Base-by-base conservation (phyloP, 2,888 invertebrate species). In the Andrena fulva region DNA sequence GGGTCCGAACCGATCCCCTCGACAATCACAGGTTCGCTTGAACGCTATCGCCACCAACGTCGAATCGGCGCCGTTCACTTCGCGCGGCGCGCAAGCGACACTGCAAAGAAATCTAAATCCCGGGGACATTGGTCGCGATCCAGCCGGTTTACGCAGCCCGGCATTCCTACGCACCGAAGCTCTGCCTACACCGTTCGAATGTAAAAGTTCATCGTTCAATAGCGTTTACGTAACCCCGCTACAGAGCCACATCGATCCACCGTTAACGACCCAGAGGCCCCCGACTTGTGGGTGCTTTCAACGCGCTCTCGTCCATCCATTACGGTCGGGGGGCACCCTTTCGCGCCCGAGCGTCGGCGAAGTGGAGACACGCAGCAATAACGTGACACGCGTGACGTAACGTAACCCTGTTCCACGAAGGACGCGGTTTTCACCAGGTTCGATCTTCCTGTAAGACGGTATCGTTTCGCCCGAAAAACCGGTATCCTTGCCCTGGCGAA, bases 381-480 rank as follows among this genome's bases (percentile, higher is more conserved):
- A 62, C 71, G 68, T 62, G 77, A 67, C 73, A 62, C 62, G 72
- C 70, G 73, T 88, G 89, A 88, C 80, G 89, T 84, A 88, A 88
- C 66, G 66, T 84, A 87, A 87, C 87, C 84, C 87, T 87, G 89
- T 87, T 89, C 87, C 50, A 64, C 84, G 87, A 87, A 87, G 88
- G 88, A 80, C 88, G 42, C 76, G 70, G 85, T 88, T 88, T 88
- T 87, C 88, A 84, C 87, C 85, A 67, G 82, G 78, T 87, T 84
- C 85, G 85, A 87, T 89, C 89, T 88, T 88, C 88, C 88, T 89
- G 88, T 89, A 89, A 85, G 87, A 87, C 84, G 84, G 82, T 87
- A 80, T 88, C 89, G 80, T 84, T 85, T 85, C 76, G 76, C 27
- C 29, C 77, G 50, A 67, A 85, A 84, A 89, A 88, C 88, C 89